Evolutionary conservation across 30 jellyfish, hydroid and myxozoan genomes (phyloP), one percentile per base, ranked within the genome.

Genomic region (Turritopsis rubra): DNA sequence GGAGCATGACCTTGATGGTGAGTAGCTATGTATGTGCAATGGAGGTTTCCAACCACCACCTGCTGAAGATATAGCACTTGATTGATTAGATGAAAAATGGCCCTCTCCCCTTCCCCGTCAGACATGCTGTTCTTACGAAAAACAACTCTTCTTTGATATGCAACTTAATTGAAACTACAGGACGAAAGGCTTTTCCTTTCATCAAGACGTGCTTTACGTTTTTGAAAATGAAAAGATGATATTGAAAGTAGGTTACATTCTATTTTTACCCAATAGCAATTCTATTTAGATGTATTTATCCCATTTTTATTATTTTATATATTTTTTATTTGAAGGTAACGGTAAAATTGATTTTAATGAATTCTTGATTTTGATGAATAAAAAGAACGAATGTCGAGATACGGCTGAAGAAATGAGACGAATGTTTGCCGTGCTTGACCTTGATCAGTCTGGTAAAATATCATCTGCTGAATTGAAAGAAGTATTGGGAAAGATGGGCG

Each of bases 401-500:
- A 19, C 16, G 19, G 1, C 77, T 68, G 77, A 68, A 68, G 77
- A 68, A 1, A n/a, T 68, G 77, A 68, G 77, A 27, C 9, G 21
- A 68, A 68, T 68, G 77, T 68, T 68, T 22, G 21, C 19, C 19
- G 77, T 19, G 16, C 19, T 68, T 68, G 77, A 68, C 19, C 9
- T 68, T 9, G 77, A 68, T 68, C 16, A 68, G 77, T 68, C 77
- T 9, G 77, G 77, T 7, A 68, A 23, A 27, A 68, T 68, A n/a
- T 68, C 77, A 1, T 27, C 28, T 9, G 77, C 9, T n/a, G 77
- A 68, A 19, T n/a, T 68, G 30, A 68, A 68, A 22, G 77, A 68
- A 68, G 77, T 68, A 23, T 68, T 68, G 30, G 30, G 31, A 23
- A 68, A 68, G 30, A 68, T 68, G 77, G 77, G 77, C 16, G 77